Evolutionary conservation across 35 echinoderm and acorn worm genomes (phyloP).

Genomic region (Apostichopus parvimensis): DNA sequence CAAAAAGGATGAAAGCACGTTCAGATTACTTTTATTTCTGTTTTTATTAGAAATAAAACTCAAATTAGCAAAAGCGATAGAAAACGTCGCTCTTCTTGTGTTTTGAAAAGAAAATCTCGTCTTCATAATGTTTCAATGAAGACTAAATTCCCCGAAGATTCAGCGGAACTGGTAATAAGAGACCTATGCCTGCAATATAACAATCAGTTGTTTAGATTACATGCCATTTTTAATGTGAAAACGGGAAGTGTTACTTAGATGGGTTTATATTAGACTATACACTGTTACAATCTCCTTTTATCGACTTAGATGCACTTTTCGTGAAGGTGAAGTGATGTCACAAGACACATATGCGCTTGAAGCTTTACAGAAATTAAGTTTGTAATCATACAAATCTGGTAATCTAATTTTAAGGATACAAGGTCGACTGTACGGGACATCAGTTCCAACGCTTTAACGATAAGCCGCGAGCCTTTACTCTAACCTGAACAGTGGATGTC

Average conservation of each 20-base stretch:
- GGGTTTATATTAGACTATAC: slow-evolving; percentile 1
- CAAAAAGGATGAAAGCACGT: background rate
- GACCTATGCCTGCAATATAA: slow-evolving; percentile 20
- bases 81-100: background rate
- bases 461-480: slow-evolving; percentile 43
- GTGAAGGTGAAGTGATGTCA: slow-evolving; percentile 54
- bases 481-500: slow-evolving; percentile 32
- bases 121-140: slow-evolving; percentile 29
- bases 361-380: slow-evolving; percentile 56
- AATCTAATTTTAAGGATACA: slow-evolving; percentile 61
- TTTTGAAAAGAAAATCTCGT: background rate
- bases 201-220: slow-evolving; percentile 50
- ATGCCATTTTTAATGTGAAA: slow-evolving; percentile 23
- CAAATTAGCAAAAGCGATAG: slow-evolving; percentile 13
- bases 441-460: slow-evolving; percentile 28
- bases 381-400: slow-evolving; percentile 57
- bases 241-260: background rate
- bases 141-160: background rate
- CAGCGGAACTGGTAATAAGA: background rate
- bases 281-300: slow-evolving; percentile 37
- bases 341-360: slow-evolving; percentile 50
- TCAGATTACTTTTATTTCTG: slow-evolving; percentile 1
- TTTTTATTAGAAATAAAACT: slow-evolving; percentile 31
- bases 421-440: slow-evolving; percentile 47
- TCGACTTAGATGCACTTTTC: slow-evolving; percentile 54